These are phyloP conservation scores for Lacerta agilis DNA, from an alignment of 2,797 vertebrate species.

Conservation along the genomic window DNA sequence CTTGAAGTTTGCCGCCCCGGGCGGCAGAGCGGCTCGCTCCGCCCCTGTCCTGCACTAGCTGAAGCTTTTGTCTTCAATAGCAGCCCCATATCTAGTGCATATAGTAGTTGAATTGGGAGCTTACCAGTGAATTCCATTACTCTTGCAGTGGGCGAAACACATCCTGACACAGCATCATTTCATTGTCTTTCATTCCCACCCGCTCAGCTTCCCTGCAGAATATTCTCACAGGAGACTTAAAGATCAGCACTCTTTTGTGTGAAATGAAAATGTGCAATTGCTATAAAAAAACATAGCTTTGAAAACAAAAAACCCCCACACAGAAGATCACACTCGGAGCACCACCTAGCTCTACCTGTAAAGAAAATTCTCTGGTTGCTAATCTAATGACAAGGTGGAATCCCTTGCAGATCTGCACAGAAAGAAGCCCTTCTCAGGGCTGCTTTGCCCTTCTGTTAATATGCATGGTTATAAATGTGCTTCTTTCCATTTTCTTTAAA, in stretches of 20 bases:
- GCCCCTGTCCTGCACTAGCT: too few relatives aligned
- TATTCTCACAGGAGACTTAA: not conserved
- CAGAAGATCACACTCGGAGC: too few relatives aligned
- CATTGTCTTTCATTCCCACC: too few relatives aligned
- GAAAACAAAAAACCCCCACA: not conserved
- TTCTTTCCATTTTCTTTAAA: not conserved
- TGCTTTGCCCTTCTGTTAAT: not conserved
- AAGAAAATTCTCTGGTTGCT: not conserved
- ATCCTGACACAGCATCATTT: not conserved
- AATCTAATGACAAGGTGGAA: not conserved
- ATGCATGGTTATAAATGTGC: fast-evolving
- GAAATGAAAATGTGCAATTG: not conserved
- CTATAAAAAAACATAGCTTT: not conserved
- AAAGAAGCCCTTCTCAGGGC: not conserved
- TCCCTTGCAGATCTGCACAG: not conserved
- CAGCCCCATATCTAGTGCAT: too few relatives aligned
- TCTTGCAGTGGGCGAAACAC: not conserved
- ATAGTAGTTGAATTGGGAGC: too few relatives aligned
- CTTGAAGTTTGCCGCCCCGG: too few relatives aligned
- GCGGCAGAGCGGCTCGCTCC: too few relatives aligned
- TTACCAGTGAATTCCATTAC: too few relatives aligned
- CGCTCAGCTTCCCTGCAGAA: not conserved
- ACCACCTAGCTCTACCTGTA: not conserved
- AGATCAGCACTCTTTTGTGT: not conserved
- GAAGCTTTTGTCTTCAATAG: too few relatives aligned